Conservation (phyloP, 2,888 invertebrate species). For the Sepiola atlantica region DNA sequence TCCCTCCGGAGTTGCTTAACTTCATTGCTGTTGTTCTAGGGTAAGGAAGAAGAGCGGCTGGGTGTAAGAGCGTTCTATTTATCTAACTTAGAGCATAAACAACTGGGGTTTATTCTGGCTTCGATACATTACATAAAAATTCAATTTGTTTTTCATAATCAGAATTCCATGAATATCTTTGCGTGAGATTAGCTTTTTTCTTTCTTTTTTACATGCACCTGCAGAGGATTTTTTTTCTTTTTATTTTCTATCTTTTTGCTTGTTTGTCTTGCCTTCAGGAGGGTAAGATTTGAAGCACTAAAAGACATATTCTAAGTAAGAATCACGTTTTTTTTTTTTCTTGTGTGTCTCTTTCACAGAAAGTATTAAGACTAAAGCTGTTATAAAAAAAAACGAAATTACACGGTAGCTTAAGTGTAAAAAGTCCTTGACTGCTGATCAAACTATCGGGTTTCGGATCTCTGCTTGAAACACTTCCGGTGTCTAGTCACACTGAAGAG, state of each 20-base stretch:
- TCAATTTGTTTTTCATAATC: constrained; percentile 32
- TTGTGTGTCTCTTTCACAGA: no score
- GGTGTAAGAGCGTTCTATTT: neutral
- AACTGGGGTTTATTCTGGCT: constrained; percentile 1
- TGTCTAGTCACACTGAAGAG: no score
- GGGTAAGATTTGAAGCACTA: no score
- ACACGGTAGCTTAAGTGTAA: no score
- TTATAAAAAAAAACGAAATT: no score
- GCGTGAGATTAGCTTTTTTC: neutral
- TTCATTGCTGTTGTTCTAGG: neutral
- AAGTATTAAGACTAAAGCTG: no score
- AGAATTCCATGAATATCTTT: neutral
- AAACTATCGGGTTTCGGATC: no score
- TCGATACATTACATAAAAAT: neutral
- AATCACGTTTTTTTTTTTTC: no score
- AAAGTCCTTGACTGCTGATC: no score
- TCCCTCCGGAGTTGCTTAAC: neutral
- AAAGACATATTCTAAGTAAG: neutral
- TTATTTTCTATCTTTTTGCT: neutral
- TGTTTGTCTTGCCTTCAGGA: no score
- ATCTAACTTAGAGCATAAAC: constrained; percentile 19
- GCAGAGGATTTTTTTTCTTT: neutral
- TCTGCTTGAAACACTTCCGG: no score
- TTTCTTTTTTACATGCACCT: neutral
- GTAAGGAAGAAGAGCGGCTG: neutral